Conservation (phyloP, 2,797 vertebrate genomes). For the Nasua narica region DNA sequence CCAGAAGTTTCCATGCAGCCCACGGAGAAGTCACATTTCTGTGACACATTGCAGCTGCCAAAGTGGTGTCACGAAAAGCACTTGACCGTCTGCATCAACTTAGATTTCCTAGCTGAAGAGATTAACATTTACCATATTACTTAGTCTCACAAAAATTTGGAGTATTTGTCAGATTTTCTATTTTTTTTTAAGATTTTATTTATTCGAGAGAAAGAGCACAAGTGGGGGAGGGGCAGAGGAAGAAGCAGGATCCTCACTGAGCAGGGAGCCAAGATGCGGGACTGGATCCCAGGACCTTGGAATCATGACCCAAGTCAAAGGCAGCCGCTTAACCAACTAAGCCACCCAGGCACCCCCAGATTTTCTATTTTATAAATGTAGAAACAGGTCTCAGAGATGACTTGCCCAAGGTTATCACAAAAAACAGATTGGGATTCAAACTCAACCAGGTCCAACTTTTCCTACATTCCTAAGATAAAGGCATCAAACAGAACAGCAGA, state of each 20-base stretch:
- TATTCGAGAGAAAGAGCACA: background rate
- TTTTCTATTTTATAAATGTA: background rate
- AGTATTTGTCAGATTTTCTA: background rate
- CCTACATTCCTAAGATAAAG: background rate
- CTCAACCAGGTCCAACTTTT: background rate
- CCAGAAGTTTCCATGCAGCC: background rate
- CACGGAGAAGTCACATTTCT: background rate
- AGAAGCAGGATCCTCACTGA: background rate
- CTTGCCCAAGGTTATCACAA: background rate
- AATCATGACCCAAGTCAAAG: background rate
- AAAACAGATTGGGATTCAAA: background rate
- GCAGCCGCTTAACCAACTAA: background rate
- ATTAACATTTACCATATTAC: background rate
- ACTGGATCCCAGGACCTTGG: background rate
- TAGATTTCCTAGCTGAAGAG: background rate
- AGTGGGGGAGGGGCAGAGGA: background rate
- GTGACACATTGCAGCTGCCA: background rate
- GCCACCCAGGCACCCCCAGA: background rate
- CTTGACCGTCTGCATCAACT: background rate
- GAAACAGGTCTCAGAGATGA: background rate
- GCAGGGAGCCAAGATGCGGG: background rate
- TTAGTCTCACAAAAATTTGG: background rate
- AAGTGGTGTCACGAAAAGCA: background rate
- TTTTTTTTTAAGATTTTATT: background rate
- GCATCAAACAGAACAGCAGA: background rate